Conservation (phyloP, 35 echinoderm and acorn worm species). For the Lytechinus variegatus region DNA sequence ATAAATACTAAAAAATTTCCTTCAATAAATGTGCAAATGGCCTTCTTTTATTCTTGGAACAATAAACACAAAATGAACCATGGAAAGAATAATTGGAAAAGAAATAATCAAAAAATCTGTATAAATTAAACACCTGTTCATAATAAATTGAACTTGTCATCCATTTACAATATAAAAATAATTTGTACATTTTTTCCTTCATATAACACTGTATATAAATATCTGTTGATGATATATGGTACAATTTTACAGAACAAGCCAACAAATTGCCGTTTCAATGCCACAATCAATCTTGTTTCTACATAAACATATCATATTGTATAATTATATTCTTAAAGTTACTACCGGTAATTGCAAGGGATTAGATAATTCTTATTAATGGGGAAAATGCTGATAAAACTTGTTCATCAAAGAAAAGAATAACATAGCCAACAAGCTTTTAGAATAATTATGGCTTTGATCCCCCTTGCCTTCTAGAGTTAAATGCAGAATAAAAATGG, state of each 20-base stretch:
- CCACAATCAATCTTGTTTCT: background rate
- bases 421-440: too few relatives aligned
- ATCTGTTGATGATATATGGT: background rate
- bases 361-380: too few relatives aligned
- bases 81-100: background rate
- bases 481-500: too few relatives aligned
- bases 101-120: background rate
- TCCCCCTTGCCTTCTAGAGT: too few relatives aligned
- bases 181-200: background rate
- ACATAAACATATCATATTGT: background rate
- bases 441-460: too few relatives aligned
- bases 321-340: background rate
- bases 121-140: background rate
- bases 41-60: background rate
- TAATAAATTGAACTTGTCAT: background rate
- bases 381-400: too few relatives aligned
- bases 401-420: too few relatives aligned
- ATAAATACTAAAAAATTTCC: background rate
- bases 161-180: background rate
- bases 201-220: background rate
- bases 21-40: background rate
- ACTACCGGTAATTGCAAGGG: too few relatives aligned
- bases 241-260: background rate
- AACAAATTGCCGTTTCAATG: background rate
- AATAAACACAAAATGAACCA: background rate